A percentile compares a stretch with the other conserved stretches of the same genome.
Conservation (phyloP, 2,113 vertebrate species). For the Copsychus sechellarum region DNA sequence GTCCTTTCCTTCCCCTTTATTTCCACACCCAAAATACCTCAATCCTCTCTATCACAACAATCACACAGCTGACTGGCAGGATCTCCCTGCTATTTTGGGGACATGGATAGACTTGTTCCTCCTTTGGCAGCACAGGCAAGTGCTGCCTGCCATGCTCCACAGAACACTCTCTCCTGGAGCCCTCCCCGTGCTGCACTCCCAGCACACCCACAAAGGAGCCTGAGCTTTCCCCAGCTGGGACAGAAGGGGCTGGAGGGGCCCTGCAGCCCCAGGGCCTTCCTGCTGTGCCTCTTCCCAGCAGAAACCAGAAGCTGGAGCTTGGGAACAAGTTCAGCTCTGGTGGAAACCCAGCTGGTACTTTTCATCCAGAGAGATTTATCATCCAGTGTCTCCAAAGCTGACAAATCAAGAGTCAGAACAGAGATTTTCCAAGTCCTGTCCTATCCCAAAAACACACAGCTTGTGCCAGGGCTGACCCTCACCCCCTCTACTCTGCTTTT, state of each 20-base stretch:
- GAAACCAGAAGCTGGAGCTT: background rate
- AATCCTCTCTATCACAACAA: background rate
- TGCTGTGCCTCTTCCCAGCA: background rate
- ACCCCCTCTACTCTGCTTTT: background rate
- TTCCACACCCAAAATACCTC: slow-evolving; percentile 33
- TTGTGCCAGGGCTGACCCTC: background rate
- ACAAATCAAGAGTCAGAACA: background rate
- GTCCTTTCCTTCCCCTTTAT: slow-evolving; percentile 25
- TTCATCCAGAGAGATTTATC: background rate
- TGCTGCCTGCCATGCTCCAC: background rate
- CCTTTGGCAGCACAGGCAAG: background rate
- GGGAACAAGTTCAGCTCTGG: background rate
- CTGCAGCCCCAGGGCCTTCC: background rate
- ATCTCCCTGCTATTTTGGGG: slow-evolving; percentile 14
- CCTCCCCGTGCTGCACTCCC: background rate
- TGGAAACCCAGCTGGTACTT: background rate
- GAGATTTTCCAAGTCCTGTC: background rate
- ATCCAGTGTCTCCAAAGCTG: background rate
- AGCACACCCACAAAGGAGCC: background rate
- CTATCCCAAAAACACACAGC: background rate
- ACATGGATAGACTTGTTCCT: background rate
- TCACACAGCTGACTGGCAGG: slow-evolving; percentile 23
- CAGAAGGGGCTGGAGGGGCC: background rate
- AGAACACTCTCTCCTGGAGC: background rate
- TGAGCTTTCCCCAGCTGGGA: background rate